Percentiles rank a stretch among this genome's conserved stretches.
These are phyloP conservation scores for Barypeithes pellucidus DNA, from an alignment of 2,888 invertebrate genomes.

Conservation along the genomic window DNA sequence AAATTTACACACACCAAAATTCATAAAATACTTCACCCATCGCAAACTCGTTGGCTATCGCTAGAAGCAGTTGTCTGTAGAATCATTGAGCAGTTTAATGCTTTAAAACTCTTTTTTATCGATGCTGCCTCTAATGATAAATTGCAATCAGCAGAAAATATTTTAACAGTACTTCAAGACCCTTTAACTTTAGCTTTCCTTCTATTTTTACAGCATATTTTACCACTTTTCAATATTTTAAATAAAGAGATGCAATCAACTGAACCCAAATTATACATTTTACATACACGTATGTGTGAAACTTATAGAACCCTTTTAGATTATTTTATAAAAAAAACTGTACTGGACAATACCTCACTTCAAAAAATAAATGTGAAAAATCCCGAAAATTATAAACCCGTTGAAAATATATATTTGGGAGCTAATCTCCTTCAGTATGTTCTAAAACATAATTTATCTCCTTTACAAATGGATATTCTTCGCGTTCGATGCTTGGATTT, in stretches of 20 bases:
- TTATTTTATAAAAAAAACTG: slow-evolving; percentile 4
- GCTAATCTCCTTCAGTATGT: slow-evolving; percentile 12
- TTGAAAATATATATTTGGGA: slow-evolving; percentile 35
- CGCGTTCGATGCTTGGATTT: slow-evolving; percentile 12
- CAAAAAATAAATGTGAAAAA: slow-evolving; percentile 31
- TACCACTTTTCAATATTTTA: slow-evolving; percentile 24
- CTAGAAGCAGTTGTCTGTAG: background rate
- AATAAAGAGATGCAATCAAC: slow-evolving; percentile 29
- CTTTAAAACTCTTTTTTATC: background rate
- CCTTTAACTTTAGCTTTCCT: slow-evolving; percentile 4
- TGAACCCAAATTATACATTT: slow-evolving; percentile 8
- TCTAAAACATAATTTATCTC: background rate
- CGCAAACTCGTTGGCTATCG: slow-evolving; percentile 10
- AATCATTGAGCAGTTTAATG: background rate
- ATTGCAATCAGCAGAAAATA: slow-evolving; percentile 1
- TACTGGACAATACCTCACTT: background rate
- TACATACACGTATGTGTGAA: slow-evolving; percentile 4
- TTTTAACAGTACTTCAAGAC: background rate
- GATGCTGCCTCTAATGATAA: background rate
- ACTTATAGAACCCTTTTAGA: slow-evolving; percentile 10
- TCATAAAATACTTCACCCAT: slow-evolving; percentile 9
- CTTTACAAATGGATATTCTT: background rate
- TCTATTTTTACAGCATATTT: slow-evolving; percentile 11
- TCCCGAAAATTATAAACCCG: slow-evolving; percentile 19
- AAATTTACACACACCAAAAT: slow-evolving; percentile 15